Percentiles rank a stretch among this genome's conserved stretches.
These are phyloP conservation scores for Haemorhous mexicanus DNA, from an alignment of 2,113 vertebrate species.

Conservation along the genomic window DNA sequence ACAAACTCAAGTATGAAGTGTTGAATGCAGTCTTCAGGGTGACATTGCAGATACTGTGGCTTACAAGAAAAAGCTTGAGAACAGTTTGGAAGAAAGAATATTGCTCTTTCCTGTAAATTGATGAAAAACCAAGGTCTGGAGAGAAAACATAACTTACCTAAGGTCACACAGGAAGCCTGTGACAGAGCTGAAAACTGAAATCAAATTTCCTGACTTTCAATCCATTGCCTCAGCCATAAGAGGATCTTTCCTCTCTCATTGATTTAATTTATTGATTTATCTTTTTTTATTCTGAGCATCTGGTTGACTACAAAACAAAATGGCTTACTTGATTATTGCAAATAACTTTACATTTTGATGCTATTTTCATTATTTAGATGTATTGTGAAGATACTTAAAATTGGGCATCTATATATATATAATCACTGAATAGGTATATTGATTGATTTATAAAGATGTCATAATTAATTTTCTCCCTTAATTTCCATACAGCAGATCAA, in stretches of 20 bases:
- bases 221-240: not conserved
- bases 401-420: not conserved
- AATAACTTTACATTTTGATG: not conserved
- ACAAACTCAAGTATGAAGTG: not conserved
- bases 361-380: not conserved
- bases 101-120: not conserved
- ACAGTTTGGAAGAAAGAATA: not conserved
- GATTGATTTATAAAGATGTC: not conserved
- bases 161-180: constrained; percentile 37
- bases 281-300: not conserved
- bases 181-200: not conserved
- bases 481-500: not conserved
- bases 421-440: not conserved
- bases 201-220: constrained; percentile 37
- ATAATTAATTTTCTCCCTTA: not conserved
- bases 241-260: constrained; percentile 1
- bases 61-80: not conserved
- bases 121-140: not conserved
- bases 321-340: not conserved
- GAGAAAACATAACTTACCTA: not conserved
- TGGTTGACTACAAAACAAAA: constrained; percentile 3
- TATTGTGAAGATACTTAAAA: not conserved
- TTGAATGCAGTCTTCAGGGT: not conserved
- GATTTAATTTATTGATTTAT: constrained; percentile 26
- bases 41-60: not conserved